phyloP scores from a whole-genome alignment of 2,888 invertebrate species.

The Conus canariensis region DNA sequence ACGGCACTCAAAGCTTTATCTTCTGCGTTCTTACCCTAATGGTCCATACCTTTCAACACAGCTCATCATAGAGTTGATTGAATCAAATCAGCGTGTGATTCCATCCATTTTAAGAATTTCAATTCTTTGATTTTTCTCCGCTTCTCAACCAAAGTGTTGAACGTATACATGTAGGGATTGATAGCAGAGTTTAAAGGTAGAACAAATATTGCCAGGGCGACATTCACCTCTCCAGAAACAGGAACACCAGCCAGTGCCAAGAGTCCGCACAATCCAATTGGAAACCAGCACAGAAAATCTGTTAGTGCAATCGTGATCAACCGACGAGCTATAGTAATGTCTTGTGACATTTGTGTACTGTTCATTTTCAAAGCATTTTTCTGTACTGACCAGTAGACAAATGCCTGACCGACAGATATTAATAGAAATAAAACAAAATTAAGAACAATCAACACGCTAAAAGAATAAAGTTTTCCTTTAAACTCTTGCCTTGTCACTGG shows the following conservation, averaged over 20 bases:
- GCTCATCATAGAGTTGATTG: too few species aligned
- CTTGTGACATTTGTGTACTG: background rate
- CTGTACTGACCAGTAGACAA: background rate
- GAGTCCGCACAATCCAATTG: background rate
- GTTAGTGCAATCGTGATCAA: background rate
- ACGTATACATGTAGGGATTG: background rate
- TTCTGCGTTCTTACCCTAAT: too few species aligned
- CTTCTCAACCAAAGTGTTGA: background rate
- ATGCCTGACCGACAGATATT: background rate
- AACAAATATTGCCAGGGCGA: background rate
- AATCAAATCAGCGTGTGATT: background rate
- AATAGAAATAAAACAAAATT: background rate
- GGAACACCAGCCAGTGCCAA: background rate
- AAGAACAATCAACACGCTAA: background rate
- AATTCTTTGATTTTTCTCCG: background rate
- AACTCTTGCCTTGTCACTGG: background rate
- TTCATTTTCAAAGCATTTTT: background rate
- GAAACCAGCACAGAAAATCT: conserved; percentile 12
- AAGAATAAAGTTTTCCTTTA: background rate
- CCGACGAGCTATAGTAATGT: background rate
- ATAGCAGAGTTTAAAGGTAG: background rate
- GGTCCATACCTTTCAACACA: too few species aligned
- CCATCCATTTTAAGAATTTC: background rate
- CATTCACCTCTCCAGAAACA: background rate
- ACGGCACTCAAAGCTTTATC: too few species aligned